These are phyloP conservation scores for Torymus auratus DNA, from an alignment of 2,888 invertebrate genomes.

Conservation along the genomic window DNA sequence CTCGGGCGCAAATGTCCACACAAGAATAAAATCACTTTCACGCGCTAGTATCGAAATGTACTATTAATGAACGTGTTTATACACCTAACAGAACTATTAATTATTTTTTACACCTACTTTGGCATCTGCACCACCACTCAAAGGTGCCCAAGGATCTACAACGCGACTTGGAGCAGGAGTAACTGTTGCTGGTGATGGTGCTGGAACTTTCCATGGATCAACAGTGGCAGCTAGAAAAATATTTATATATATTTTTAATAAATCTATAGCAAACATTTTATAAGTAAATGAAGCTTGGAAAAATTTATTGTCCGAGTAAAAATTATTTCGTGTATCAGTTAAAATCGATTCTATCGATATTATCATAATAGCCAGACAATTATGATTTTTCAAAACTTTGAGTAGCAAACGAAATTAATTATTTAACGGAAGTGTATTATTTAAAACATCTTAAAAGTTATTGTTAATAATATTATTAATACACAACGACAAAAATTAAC, in stretches of 20 bases:
- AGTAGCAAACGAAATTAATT: constrained; percentile 22
- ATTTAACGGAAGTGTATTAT: no score
- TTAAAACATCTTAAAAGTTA: no score
- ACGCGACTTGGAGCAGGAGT: constrained; percentile 67
- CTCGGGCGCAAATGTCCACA: no score
- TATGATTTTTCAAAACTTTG: constrained; percentile 2
- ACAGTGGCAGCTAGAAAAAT: constrained; percentile 69
- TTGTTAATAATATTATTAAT: no score
- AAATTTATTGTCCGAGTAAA: background rate
- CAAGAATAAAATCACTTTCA: no score
- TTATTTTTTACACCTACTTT: constrained; percentile 35
- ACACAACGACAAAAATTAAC: no score
- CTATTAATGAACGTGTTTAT: no score
- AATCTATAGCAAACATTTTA: no score
- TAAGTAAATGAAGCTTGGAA: background rate
- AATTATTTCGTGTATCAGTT: no score
- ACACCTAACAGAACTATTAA: no score
- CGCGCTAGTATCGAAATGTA: no score
- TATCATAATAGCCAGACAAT: background rate
- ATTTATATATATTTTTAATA: background rate
- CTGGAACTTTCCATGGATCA: constrained; percentile 72
- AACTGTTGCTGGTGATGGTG: constrained; percentile 65
- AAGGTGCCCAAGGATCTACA: constrained; percentile 79
- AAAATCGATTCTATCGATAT: no score
- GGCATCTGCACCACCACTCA: constrained; percentile 63